Conservation (phyloP, 2,113 vertebrate genomes). For the Bubo scandiacus region DNA sequence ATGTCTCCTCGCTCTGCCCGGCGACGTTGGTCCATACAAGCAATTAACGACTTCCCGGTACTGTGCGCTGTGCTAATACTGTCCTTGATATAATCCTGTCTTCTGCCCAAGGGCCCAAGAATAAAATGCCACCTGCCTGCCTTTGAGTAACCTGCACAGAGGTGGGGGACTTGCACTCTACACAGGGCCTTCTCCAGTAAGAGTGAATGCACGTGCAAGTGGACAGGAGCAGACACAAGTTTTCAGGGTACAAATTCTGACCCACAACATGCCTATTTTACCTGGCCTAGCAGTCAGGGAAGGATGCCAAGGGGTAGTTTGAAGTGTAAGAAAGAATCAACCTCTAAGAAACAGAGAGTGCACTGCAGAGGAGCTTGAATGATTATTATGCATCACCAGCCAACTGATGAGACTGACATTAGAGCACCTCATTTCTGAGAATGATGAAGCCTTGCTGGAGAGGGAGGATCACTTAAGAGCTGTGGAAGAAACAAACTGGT, state of each 20-base stretch:
- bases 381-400: not conserved
- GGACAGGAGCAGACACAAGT: not conserved
- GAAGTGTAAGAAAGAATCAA: not conserved
- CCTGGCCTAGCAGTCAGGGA: not conserved
- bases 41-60: conserved; percentile 98
- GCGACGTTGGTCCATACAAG: conserved; percentile 98
- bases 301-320: not conserved
- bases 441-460: not conserved
- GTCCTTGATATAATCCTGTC: conserved; percentile 76
- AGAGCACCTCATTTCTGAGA: not conserved
- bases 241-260: not conserved
- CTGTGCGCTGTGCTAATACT: conserved; percentile 80
- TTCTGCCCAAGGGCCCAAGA: conserved; percentile 84
- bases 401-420: not conserved
- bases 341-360: not conserved
- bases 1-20: conserved; percentile 91
- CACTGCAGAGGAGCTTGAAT: not conserved
- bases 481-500: not conserved
- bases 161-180: not conserved
- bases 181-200: not conserved
- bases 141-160: conserved; percentile 76
- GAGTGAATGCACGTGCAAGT: fast-evolving
- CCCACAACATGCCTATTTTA: not conserved
- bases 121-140: conserved; percentile 80
- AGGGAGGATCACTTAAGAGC: not conserved